Percentiles rank a stretch among this genome's conserved stretches.
Conservation (phyloP, 2,888 invertebrate species). For the Cantharis rustica region DNA sequence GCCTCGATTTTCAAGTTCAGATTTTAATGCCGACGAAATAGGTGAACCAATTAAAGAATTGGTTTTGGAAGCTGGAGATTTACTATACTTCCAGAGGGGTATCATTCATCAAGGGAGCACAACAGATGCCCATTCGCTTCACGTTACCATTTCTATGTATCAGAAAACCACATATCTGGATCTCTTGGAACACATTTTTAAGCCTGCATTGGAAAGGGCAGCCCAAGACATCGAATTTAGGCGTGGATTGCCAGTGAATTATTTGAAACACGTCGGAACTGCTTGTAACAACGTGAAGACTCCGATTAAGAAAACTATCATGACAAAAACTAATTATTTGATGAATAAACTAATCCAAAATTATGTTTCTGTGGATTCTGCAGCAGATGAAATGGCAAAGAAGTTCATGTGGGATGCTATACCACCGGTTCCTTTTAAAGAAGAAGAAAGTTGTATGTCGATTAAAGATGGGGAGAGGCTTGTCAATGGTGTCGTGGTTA, state of each 20-base stretch:
- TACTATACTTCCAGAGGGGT: conserved; percentile 92
- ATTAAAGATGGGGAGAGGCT: conserved; percentile 74
- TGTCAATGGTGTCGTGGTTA: conserved; percentile 63
- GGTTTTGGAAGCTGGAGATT: conserved; percentile 81
- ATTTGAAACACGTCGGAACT: conserved; percentile 74
- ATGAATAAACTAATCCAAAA: not conserved
- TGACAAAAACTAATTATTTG: conserved; percentile 59
- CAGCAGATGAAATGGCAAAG: conserved; percentile 86
- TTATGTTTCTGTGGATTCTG: conserved; percentile 72
- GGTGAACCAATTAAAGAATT: conserved; percentile 81
- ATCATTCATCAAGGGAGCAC: conserved; percentile 86
- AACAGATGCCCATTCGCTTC: conserved; percentile 83
- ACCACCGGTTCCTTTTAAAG: conserved; percentile 75
- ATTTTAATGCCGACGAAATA: conserved; percentile 75
- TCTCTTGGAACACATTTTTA: conserved; percentile 79
- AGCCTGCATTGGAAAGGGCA: conserved; percentile 75
- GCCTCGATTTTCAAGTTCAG: conserved; percentile 82
- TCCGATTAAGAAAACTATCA: conserved; percentile 62
- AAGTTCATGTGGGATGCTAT: conserved; percentile 84
- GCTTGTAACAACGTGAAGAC: conserved; percentile 66
- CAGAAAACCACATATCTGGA: conserved; percentile 92
- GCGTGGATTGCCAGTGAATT: conserved; percentile 79
- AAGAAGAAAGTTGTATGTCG: conserved; percentile 72
- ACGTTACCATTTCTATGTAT: conserved; percentile 91
- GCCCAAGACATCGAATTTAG: conserved; percentile 72